Evolutionary conservation across 2,113 vertebrate species (phyloP).

Genomic region (Gasterosteus aculeatus): DNA sequence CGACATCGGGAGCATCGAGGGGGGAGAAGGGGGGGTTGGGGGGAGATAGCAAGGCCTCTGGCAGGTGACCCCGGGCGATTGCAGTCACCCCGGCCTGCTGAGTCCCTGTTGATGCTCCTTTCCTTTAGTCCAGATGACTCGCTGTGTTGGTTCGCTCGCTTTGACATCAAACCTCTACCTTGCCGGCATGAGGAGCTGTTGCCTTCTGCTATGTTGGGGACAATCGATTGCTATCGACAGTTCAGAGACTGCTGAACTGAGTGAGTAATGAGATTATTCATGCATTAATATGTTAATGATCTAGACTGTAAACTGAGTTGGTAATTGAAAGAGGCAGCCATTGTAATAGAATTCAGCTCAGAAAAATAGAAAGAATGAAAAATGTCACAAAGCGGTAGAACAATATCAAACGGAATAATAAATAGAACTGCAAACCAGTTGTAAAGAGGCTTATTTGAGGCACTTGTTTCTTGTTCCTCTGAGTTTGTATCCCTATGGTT

Average conservation of each 20-base stretch:
- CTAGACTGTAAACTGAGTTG: not conserved
- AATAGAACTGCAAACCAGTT: no score
- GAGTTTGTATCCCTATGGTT: no score
- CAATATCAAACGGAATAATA: no score
- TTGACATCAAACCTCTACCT: conserved; percentile 25
- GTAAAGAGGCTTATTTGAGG: no score
- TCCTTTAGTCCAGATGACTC: conserved; percentile 39
- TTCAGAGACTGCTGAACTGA: conserved; percentile 2
- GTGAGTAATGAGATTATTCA: conserved; percentile 7
- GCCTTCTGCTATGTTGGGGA: not conserved
- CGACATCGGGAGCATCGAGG: conserved; percentile 31
- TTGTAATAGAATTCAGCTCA: not conserved
- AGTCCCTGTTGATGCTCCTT: conserved; percentile 37
- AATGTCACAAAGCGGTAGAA: no score
- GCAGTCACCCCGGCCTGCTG: conserved; percentile 44
- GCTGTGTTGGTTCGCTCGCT: conserved; percentile 26
- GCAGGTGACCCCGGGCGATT: conserved; percentile 57
- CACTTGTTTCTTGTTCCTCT: no score
- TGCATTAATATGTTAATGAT: conserved; percentile 23
- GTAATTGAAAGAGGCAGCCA: not conserved
- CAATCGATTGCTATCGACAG: not conserved
- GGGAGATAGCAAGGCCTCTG: conserved; percentile 20
- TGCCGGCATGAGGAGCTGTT: not conserved
- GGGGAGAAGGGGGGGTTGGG: conserved; percentile 10
- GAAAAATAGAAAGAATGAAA: not conserved